Evolutionary conservation across 2,888 invertebrate species (phyloP), one percentile per base, ranked within the genome.

Genomic region (Bombylius major): DNA sequence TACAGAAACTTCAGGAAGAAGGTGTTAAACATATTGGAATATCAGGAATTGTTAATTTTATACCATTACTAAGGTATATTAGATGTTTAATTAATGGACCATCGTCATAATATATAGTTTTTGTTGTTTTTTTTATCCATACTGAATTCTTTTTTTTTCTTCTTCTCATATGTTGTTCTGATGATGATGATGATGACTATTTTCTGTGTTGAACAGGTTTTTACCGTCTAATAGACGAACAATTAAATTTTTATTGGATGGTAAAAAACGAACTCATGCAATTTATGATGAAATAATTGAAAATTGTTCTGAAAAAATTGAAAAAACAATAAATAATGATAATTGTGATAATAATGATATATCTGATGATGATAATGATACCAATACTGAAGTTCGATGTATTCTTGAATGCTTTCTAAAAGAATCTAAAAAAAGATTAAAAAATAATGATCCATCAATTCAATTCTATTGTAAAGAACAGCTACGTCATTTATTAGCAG

Each of bases 21-120:
- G 91, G 92, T 1, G 83, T 87, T 51, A 86, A 88, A 67, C 80
- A 84, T 64, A 86, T 93, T 67, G 89, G 90, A 0, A 81, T 93
- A 4, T 85, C 90, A 1, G 90, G 87, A 4, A 81, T 86, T 12
- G 78, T 91, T 4, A 93, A 93, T 71, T 93, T 92, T 72, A 75
- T 93, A 60, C 90, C 93, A 13, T 83, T 86, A 67, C 72, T 91
- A 48, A 82, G 88, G 84, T 87, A 39, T 50, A 9, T 50, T 50
- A 34, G 4, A 14, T 34, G 5, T 11, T 42, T 42, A 6, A 42
- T 42, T 42, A 42, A 42, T 11, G 12, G 11, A 11, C 1, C 11
- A 5, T 11, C 39, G 12, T 42, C 23, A 23, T 23, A 23, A 2
- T 2, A 2, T 23, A 23, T 23, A 23, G 23, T 23, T 23, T 23